Conservation (phyloP, 1,140 invertebrate genomes). For the Drosophila saltans region DNA sequence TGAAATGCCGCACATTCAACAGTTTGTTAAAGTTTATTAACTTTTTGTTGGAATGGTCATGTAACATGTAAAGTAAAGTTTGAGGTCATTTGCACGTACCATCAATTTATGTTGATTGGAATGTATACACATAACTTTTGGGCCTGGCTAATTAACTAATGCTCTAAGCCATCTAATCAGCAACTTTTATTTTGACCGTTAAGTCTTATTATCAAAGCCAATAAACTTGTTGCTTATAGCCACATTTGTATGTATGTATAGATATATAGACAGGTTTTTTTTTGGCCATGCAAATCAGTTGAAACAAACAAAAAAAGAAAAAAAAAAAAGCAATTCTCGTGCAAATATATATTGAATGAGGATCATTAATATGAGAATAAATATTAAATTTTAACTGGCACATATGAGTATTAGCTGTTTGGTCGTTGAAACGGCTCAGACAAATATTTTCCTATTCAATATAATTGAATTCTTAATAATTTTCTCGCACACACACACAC, state of each 20-base stretch:
- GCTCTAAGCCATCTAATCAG: slow-evolving; percentile 50
- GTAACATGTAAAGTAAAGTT: slow-evolving; percentile 2
- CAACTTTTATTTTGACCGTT: slow-evolving; percentile 16
- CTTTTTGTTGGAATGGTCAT: neutral
- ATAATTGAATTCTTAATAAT: slow-evolving; percentile 8
- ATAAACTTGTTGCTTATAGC: slow-evolving; percentile 10
- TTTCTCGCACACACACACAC: neutral
- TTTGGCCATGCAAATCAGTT: slow-evolving; percentile 1
- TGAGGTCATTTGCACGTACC: slow-evolving; percentile 43
- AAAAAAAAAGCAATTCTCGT: neutral
- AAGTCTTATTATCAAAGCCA: slow-evolving; percentile 9
- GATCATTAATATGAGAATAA: neutral
- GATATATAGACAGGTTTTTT: neutral
- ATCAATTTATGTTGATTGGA: slow-evolving; percentile 49
- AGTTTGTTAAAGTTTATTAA: slow-evolving; percentile 4
- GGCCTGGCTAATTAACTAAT: slow-evolving; percentile 43
- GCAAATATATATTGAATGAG: neutral
- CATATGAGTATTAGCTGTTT: neutral
- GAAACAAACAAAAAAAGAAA: neutral
- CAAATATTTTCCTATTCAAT: neutral
- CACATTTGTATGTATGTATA: neutral
- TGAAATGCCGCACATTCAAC: slow-evolving; percentile 4
- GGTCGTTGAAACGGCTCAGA: neutral
- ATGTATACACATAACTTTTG: slow-evolving; percentile 34
- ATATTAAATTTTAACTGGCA: slow-evolving; percentile 10